phyloP scores from a whole-genome alignment of 2,888 invertebrate species.

The Amorpha juglandis region DNA sequence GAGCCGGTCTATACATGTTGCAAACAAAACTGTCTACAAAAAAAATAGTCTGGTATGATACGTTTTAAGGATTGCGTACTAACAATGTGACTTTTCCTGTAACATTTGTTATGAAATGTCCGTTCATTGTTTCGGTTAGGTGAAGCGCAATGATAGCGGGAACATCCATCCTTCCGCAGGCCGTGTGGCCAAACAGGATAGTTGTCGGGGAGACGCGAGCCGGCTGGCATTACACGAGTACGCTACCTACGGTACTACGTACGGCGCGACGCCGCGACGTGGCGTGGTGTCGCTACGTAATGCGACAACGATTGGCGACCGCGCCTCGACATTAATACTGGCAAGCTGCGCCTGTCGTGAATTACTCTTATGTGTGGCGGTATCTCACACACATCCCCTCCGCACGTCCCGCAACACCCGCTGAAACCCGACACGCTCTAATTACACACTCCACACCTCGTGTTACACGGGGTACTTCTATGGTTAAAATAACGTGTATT shows the following conservation, averaged over 20 bases:
- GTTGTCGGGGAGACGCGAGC: constrained; percentile 6
- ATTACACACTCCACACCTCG: constrained; percentile 24
- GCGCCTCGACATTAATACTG: constrained; percentile 24
- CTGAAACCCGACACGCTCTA: not conserved
- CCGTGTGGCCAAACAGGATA: constrained; percentile 10
- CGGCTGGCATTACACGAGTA: not conserved
- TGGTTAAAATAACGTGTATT: not conserved
- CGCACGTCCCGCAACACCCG: not conserved
- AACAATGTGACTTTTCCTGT: not conserved
- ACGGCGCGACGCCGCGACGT: constrained; percentile 13
- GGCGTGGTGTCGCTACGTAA: constrained; percentile 18
- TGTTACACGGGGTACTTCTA: not conserved
- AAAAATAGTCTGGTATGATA: too few species aligned
- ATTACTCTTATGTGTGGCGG: constrained; percentile 14
- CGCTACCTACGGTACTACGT: too few species aligned
- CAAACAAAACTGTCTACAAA: too few species aligned
- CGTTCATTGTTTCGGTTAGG: too few species aligned
- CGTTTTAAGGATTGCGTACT: too few species aligned
- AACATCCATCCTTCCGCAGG: not conserved
- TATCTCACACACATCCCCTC: not conserved
- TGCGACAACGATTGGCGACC: constrained; percentile 30
- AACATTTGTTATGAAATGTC: not conserved
- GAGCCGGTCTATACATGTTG: too few species aligned
- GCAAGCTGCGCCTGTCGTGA: constrained; percentile 23
- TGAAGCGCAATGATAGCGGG: too few species aligned